phyloP scores from a whole-genome alignment of 37 sponge, comb jelly and placozoan species.

The Hormiphora californensis region DNA sequence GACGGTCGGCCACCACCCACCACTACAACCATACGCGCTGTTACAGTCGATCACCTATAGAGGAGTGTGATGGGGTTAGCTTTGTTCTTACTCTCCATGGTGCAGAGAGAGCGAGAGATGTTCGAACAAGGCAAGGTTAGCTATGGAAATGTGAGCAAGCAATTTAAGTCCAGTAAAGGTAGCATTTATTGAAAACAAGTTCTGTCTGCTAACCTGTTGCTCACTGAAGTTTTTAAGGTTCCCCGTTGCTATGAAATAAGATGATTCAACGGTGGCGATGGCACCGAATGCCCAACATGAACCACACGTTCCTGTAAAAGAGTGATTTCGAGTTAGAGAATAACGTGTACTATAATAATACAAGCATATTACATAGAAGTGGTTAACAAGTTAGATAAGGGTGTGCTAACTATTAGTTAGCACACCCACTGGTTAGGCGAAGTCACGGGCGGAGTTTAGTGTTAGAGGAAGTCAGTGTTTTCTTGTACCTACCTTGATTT shows the following conservation, averaged over 20 bases:
- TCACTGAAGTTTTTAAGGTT: not conserved
- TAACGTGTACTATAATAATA: no score
- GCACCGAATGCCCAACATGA: conserved; percentile 23
- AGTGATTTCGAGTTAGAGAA: no score
- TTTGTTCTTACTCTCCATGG: no score
- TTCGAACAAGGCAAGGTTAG: no score
- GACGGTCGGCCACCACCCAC: conserved; percentile 8
- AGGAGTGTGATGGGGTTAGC: not conserved
- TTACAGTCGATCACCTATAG: not conserved
- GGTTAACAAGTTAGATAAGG: no score
- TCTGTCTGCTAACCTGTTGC: not conserved
- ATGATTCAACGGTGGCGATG: not conserved
- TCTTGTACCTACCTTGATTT: not conserved
- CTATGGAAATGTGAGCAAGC: no score
- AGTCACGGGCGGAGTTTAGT: no score
- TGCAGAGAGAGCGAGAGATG: no score
- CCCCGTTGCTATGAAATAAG: not conserved
- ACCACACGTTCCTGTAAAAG: not conserved
- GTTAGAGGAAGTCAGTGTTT: not conserved
- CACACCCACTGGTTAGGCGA: no score
- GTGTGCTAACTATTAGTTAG: no score
- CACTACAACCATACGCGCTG: conserved; percentile 1
- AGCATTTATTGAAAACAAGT: not conserved
- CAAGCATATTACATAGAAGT: no score
- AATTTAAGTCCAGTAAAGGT: no score